Evolutionary conservation across 1,140 invertebrate species (phyloP).

Genomic region (Pseudomyrmex flavicornis): DNA sequence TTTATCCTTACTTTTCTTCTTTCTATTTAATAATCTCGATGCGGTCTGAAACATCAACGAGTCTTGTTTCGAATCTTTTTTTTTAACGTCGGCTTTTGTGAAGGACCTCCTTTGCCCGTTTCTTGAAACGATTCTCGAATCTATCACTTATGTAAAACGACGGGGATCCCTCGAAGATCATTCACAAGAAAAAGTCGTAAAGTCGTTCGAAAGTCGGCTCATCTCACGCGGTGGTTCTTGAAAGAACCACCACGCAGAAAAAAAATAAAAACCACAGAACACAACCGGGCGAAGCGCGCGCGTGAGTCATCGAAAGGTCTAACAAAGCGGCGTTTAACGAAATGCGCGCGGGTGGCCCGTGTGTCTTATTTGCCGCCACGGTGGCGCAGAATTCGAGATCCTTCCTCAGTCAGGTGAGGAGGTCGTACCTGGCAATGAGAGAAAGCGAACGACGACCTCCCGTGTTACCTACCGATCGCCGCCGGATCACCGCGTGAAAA

Average conservation of each 20-base stretch:
- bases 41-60: not conserved
- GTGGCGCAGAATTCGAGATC: constrained; percentile 12
- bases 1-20: no score
- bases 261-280: constrained; percentile 64
- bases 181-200: constrained; percentile 34
- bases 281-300: constrained; percentile 17
- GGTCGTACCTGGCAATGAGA: constrained; percentile 27
- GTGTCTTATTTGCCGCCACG: not conserved
- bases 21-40: no score
- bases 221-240: not conserved
- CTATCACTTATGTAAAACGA: constrained; percentile 3
- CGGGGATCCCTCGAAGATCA: constrained; percentile 20
- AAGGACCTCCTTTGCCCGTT: not conserved
- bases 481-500: not conserved
- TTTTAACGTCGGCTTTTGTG: not conserved
- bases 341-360: constrained; percentile 61
- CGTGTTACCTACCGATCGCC: not conserved
- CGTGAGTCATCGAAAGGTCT: constrained; percentile 65
- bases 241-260: constrained; percentile 17
- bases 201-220: constrained; percentile 46
- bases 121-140: not conserved
- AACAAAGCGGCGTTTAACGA: constrained; percentile 65
- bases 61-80: not conserved
- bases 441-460: constrained; percentile 2
- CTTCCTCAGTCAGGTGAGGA: constrained; percentile 17